A percentile compares a stretch with the other conserved stretches of the same genome.
Conservation (phyloP, 92 coral and sea anemone genomes). For the Scolanthus callimorphus region DNA sequence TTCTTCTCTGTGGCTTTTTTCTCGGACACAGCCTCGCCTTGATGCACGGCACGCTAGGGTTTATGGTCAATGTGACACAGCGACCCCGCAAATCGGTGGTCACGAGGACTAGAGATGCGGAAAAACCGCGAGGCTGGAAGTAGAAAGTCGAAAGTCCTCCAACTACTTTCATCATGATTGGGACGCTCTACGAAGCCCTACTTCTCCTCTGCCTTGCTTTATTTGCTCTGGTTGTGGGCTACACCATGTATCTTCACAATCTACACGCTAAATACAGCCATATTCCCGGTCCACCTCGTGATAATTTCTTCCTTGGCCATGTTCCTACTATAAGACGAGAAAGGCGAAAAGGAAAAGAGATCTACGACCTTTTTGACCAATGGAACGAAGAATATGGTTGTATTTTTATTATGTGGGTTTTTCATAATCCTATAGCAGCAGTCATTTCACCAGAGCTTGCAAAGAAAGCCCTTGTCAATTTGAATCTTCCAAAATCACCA, state of each 20-base stretch:
- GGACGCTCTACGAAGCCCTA: too few species aligned
- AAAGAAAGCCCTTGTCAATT: constrained; percentile 32
- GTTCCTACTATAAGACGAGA: constrained; percentile 24
- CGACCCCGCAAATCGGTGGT: too few species aligned
- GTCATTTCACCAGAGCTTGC: constrained; percentile 26
- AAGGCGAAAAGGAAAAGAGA: constrained; percentile 16
- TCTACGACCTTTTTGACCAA: constrained; percentile 12
- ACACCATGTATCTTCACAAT: constrained; percentile 12
- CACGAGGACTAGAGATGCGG: too few species aligned
- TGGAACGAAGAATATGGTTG: constrained; percentile 50
- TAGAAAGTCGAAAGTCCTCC: too few species aligned
- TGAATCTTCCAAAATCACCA: constrained; percentile 43
- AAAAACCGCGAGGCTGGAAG: too few species aligned
- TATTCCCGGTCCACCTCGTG: constrained; percentile 69
- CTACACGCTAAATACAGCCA: constrained; percentile 41
- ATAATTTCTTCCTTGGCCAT: constrained; percentile 58
- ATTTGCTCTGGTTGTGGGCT: constrained; percentile 1
- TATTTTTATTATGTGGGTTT: constrained; percentile 40
- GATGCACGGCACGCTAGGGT: too few species aligned
- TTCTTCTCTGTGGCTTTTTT: too few species aligned
- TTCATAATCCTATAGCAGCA: constrained; percentile 31
- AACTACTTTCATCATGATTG: too few species aligned
- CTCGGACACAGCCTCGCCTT: too few species aligned
- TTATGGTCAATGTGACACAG: too few species aligned
- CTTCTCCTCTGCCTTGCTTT: background rate